These are phyloP conservation scores for Chrysotoxum bicinctum DNA, from an alignment of 2,888 invertebrate genomes.

Conservation along the genomic window DNA sequence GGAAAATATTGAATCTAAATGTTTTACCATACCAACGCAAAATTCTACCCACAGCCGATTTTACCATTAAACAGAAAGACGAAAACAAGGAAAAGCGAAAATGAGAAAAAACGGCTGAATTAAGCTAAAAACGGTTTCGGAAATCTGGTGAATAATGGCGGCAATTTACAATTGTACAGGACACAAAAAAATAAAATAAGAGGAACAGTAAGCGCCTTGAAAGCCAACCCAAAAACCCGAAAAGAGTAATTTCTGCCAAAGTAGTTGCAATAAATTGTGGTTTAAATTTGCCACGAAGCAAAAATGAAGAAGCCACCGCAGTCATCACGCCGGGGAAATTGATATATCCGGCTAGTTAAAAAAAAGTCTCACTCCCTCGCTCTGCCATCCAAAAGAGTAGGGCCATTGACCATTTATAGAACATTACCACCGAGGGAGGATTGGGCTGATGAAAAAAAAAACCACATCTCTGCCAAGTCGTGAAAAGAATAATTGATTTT, in stretches of 20 bases:
- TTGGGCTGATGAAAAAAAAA: slow-evolving; percentile 5
- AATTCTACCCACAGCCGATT: background rate
- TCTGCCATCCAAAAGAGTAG: background rate
- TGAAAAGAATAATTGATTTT: slow-evolving; percentile 65
- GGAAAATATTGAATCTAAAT: slow-evolving; percentile 12
- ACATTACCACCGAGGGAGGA: slow-evolving; percentile 16
- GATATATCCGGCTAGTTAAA: background rate
- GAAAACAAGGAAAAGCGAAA: background rate
- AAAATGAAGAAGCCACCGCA: slow-evolving; percentile 43
- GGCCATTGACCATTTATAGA: slow-evolving; percentile 61
- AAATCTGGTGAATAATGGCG: slow-evolving; percentile 68
- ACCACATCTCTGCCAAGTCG: slow-evolving; percentile 52
- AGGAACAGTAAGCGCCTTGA: background rate
- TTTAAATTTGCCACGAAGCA: slow-evolving; percentile 68
- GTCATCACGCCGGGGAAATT: slow-evolving; percentile 6
- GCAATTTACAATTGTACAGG: slow-evolving; percentile 63
- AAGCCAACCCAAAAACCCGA: background rate
- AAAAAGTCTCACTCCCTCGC: background rate
- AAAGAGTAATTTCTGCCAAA: slow-evolving; percentile 65
- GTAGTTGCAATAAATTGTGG: slow-evolving; percentile 70
- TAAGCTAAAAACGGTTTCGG: slow-evolving; percentile 59
- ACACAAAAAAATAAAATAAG: slow-evolving; percentile 21
- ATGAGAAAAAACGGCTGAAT: slow-evolving; percentile 47
- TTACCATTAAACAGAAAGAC: background rate
- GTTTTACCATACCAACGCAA: background rate